Conservation (phyloP, 2,797 vertebrate species). For the Lepilemur septentrionalis region DNA sequence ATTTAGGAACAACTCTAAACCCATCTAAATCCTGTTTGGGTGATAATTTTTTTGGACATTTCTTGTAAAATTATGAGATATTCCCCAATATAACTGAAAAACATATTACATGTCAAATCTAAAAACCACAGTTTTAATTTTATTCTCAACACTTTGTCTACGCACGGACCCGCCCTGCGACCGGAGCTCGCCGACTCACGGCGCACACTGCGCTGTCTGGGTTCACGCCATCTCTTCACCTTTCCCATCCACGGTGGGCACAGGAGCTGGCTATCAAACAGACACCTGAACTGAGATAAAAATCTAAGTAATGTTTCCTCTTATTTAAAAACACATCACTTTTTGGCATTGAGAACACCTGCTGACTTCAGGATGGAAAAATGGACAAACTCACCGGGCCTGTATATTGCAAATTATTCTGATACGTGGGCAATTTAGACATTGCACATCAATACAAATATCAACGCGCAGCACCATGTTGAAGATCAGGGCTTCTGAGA, state of each 20-base stretch:
- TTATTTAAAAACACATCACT: not conserved
- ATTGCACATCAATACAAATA: not conserved
- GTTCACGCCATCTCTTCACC: too few relatives aligned
- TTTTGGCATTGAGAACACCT: not conserved
- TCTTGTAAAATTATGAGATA: not conserved
- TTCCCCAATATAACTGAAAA: not conserved
- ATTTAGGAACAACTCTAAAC: not conserved
- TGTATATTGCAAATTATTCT: not conserved
- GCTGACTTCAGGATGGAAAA: not conserved
- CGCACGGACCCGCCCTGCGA: too few relatives aligned
- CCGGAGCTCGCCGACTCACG: rapidly evolving
- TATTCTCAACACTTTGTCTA: not conserved
- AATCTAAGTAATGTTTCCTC: not conserved
- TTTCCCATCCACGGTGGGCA: not conserved
- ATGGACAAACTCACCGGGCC: too few relatives aligned
- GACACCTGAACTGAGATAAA: not conserved
- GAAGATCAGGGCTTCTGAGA: too few relatives aligned
- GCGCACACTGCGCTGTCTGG: rapidly evolving
- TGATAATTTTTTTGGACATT: not conserved
- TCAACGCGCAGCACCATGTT: rapidly evolving
- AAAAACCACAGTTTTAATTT: not conserved
- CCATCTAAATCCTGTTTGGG: not conserved
- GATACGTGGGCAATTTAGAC: too few relatives aligned
- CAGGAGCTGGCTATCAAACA: not conserved
- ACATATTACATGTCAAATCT: rapidly evolving